A percentile compares a stretch with the other conserved stretches of the same genome.
Conservation (phyloP, 2,113 vertebrate genomes). For the Glaucidium brasilianum region DNA sequence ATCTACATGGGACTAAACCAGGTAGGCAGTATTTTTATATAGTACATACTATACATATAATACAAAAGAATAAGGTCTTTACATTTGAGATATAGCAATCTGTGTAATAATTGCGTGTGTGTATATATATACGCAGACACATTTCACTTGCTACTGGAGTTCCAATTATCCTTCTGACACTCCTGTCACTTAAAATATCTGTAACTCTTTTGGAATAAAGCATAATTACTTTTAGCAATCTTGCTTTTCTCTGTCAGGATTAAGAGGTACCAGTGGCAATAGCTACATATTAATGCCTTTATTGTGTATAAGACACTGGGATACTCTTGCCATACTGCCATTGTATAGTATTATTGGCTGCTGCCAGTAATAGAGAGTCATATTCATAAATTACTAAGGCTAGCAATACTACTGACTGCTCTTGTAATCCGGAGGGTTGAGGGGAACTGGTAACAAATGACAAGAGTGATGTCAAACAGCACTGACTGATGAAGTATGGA, state of each 20-base stretch:
- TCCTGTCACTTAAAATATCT: neutral
- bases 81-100: neutral
- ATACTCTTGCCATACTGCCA: neutral
- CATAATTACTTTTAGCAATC: neutral
- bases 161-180: neutral
- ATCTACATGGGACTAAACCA: neutral
- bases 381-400: neutral
- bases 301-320: neutral
- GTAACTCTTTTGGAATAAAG: neutral
- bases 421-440: neutral
- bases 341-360: constrained; percentile 26
- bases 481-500: neutral
- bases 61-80: neutral
- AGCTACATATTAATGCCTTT: constrained; percentile 13
- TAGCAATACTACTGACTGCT: neutral
- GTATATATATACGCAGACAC: too few species aligned
- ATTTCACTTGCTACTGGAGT: neutral
- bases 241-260: neutral
- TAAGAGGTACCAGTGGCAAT: constrained; percentile 7
- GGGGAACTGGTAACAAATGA: neutral
- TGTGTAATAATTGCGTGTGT: neutral
- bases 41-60: neutral
- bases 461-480: neutral
- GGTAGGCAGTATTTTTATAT: neutral
- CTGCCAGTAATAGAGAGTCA: constrained; percentile 24